Evolutionary conservation across 2,888 invertebrate species (phyloP), one percentile per base, ranked within the genome.

Genomic region (Neuroscelio doddi): DNA sequence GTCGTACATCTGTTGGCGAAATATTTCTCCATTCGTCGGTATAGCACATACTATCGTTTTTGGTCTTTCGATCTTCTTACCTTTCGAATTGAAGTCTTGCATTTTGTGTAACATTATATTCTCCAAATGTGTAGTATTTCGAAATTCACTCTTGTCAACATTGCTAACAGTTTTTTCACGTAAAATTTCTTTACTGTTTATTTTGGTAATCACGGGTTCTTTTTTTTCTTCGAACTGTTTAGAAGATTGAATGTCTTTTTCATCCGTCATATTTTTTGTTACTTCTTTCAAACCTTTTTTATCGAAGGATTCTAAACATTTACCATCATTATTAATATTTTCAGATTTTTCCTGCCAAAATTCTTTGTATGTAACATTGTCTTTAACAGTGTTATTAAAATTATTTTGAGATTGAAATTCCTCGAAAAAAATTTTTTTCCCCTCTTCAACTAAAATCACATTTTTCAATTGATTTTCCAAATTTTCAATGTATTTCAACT

Each of bases 1-100:
- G 72, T 92, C 89, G 84, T 93, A 94, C 94, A 95, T 94, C 84
- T 91, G 90, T 70, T 92, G 91, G 4, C 94, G 89, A 73, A 92
- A 89, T 34, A 89, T 86, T 81, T 94, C 92, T 42, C 90, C 90
- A 5, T 90, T 88, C 7, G 87, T 87, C 32, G 90, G 78, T 1
- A 80, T 53, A 15, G 70, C 82, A 67, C 77, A 84, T 70, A 74
- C 83, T 77, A 42, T 83, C 70, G 82, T 86, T 73, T 72, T 77
- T 0, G 78, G 78, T 8, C 76, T 42, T 1, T 58, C 47, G 4
- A 32, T 26, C 10, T 29, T 56, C 15, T 42, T 42, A 0, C 9
- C 12, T 2, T 3, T 14, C 3, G 4, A 32, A n/a, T 4, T 16
- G 9, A 27, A 29, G 8, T 27, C 27, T 12, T 38, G 4, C 21